These are phyloP conservation scores for Tyria jacobaeae DNA, from an alignment of 2,888 invertebrate species.

Conservation along the genomic window DNA sequence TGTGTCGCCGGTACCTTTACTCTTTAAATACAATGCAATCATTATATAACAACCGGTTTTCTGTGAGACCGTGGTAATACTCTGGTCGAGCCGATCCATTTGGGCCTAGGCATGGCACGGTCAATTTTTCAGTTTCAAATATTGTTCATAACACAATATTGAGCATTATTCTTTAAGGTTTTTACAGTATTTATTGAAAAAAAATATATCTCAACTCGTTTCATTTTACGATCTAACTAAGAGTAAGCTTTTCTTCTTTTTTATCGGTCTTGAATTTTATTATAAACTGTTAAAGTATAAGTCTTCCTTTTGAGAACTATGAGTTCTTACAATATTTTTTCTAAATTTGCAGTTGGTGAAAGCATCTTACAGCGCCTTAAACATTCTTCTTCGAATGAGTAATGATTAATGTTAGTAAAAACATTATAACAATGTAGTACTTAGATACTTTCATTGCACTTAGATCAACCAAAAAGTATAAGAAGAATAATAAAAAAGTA, in stretches of 20 bases:
- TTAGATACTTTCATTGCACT: neutral
- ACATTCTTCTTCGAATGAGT: conserved; percentile 68
- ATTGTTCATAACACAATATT: too few relatives aligned
- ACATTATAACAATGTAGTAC: neutral
- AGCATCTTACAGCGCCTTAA: conserved; percentile 77
- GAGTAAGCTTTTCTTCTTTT: neutral
- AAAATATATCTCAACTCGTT: neutral
- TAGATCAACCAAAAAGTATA: too few relatives aligned
- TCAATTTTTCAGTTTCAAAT: too few relatives aligned
- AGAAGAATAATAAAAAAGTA: too few relatives aligned
- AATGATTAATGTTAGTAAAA: conserved; percentile 16
- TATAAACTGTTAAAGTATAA: neutral
- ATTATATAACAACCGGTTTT: too few relatives aligned
- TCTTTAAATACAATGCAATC: too few relatives aligned
- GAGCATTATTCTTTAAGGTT: too few relatives aligned
- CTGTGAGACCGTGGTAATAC: too few relatives aligned
- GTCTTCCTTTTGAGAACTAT: neutral
- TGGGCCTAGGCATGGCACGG: too few relatives aligned
- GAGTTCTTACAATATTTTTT: conserved; percentile 8
- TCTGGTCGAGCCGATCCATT: too few relatives aligned
- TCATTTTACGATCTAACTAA: neutral
- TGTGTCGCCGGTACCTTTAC: too few relatives aligned
- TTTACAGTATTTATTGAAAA: too few relatives aligned
- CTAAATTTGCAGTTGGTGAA: conserved; percentile 75
- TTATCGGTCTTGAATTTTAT: neutral